phyloP scores from a whole-genome alignment of 2,797 vertebrate genomes.

The Meriones psammophilus region DNA sequence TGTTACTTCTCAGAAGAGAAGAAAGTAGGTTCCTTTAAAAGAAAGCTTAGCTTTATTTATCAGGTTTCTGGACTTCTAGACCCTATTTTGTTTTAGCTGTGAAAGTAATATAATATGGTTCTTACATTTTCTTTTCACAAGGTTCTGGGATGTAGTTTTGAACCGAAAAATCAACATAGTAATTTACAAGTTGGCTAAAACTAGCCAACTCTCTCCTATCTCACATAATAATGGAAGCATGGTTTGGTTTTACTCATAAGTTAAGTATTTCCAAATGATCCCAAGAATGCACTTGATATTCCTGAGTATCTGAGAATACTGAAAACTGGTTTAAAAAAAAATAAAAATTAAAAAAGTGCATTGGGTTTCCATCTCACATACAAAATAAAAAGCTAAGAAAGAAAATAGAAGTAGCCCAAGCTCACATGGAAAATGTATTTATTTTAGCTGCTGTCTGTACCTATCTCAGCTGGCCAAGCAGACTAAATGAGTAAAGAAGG shows the following conservation, averaged over 20 bases:
- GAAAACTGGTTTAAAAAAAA: slow-evolving; percentile 22
- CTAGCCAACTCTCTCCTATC: slow-evolving; percentile 53
- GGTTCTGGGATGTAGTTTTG: slow-evolving; percentile 55
- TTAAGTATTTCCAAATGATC: slow-evolving; percentile 72
- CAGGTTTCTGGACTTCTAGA: slow-evolving; percentile 6
- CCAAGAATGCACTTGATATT: slow-evolving; percentile 54
- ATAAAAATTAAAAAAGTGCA: slow-evolving; percentile 44
- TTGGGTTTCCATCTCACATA: slow-evolving; percentile 11
- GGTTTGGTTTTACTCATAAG: slow-evolving; percentile 53
- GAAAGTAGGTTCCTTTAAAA: slow-evolving; percentile 39
- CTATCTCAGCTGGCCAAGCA: background rate
- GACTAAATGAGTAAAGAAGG: slow-evolving; percentile 23
- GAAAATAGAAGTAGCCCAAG: slow-evolving; percentile 42
- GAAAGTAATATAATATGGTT: slow-evolving; percentile 59
- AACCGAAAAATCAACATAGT: slow-evolving; percentile 55
- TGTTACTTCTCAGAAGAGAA: background rate
- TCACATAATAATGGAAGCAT: slow-evolving; percentile 36
- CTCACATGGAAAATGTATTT: slow-evolving; percentile 47
- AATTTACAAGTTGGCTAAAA: slow-evolving; percentile 72
- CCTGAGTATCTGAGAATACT: slow-evolving; percentile 27
- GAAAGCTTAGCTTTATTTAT: slow-evolving; percentile 54
- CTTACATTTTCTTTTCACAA: slow-evolving; percentile 60
- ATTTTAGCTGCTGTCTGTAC: slow-evolving; percentile 39
- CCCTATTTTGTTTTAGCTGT: slow-evolving; percentile 60
- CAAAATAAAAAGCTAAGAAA: slow-evolving; percentile 59